Evolutionary conservation across 53 echinoderm and acorn worm species (phyloP), one percentile per base, ranked within the genome.

Genomic region (Holothuria leucospilota): DNA sequence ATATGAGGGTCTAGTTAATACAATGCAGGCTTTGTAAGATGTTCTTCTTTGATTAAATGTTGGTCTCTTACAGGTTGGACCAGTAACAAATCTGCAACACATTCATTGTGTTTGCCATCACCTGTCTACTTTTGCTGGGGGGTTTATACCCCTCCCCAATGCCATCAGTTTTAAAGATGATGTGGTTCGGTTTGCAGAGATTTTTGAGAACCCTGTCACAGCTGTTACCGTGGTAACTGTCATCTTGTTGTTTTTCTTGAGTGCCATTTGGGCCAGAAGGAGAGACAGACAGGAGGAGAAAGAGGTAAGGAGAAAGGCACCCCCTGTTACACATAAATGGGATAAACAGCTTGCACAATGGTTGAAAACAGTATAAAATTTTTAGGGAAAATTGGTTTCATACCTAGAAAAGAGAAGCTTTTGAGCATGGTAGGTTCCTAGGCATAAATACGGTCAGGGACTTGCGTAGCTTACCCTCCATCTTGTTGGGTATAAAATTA

Each of bases 71-170:
- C 72, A 97, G 97, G 93, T 94, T 69, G 93, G 94, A 67, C 86
- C 95, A 40, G 75, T 93, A 18, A 94, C 95, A 27, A 87, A 89
- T 71, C 72, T 61, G 29, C 70, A 68, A 62, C 81, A 63, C 51
- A 85, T 91, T n/a, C 94, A 97, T 62, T 97, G 97, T 71, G 86
- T 91, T 39, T 94, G 94, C 73, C 88, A 90, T 73, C 97, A 97
- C 74, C 91, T 97, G 5, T 91, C 94, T 13, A 89, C 89, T 59
- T 95, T 95, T 63, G 94, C 93, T 13, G 85, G 89, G 23, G 90
- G 93, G 23, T 81, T 93, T 53, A 84, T 97, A 23, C 93, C 93
- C 13, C 85, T 94, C 25, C 97, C 97, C 52, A 94, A 97, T 89
- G 90, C 91, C 26, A 67, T 95, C 4, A 30, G 93, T 85, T 85